Evolutionary conservation across 2,888 invertebrate species (phyloP).

Genomic region (Drosophila borborema): DNA sequence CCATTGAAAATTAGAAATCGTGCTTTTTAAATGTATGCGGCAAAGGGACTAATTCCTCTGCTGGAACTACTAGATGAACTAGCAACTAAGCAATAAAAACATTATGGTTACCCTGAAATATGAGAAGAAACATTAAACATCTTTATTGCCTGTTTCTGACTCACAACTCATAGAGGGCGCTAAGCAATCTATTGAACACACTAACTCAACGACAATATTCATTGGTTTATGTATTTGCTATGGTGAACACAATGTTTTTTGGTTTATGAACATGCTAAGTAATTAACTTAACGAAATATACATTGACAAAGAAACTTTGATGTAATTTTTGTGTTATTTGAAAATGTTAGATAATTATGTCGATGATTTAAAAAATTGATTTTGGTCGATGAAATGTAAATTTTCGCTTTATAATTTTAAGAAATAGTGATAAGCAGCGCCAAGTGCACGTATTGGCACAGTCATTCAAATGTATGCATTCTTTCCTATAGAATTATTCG

Average conservation of each 20-base stretch:
- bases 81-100: too few relatives aligned
- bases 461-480: too few relatives aligned
- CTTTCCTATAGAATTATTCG: too few relatives aligned
- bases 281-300: not conserved
- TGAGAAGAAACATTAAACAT: not conserved
- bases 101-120: not conserved
- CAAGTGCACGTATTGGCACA: too few relatives aligned
- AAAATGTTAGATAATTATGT: not conserved
- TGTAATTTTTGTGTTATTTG: not conserved
- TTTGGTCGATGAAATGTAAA: too few relatives aligned
- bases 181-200: not conserved
- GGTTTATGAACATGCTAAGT: not conserved
- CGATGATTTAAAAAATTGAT: too few relatives aligned
- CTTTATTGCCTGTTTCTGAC: not conserved
- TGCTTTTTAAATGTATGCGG: too few relatives aligned
- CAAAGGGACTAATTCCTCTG: too few relatives aligned
- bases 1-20: too few relatives aligned
- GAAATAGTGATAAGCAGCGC: too few relatives aligned
- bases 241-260: not conserved
- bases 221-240: not conserved
- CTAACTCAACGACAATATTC: not conserved
- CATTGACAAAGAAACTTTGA: not conserved
- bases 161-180: not conserved
- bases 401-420: too few relatives aligned
- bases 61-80: too few relatives aligned